Conservation (phyloP, 2,113 vertebrate species). For the Gulo gulo region DNA sequence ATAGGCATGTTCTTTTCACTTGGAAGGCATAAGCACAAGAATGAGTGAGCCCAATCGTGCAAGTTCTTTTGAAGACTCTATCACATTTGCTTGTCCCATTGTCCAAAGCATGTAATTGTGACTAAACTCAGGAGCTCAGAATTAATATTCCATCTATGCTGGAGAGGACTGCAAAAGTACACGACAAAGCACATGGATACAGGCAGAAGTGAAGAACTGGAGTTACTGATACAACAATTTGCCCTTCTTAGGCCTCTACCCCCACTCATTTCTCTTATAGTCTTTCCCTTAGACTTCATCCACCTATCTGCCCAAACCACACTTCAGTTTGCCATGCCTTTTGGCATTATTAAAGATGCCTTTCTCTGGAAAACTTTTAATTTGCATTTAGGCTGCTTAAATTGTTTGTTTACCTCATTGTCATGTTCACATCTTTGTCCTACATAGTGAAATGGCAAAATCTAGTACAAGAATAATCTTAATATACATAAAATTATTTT, state of each 20-base stretch:
- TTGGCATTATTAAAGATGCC: not conserved
- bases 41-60: not conserved
- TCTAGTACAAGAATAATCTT: not conserved
- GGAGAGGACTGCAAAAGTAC: conserved; percentile 24
- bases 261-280: not conserved
- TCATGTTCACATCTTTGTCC: not conserved
- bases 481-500: conserved; percentile 36
- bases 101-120: not conserved
- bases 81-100: not conserved
- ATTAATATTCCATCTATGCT: not conserved
- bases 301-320: not conserved
- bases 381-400: not conserved
- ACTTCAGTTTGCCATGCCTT: not conserved
- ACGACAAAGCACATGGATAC: not conserved
- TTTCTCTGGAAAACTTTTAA: not conserved
- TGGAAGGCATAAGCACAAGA: not conserved
- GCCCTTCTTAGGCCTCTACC: not conserved
- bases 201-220: not conserved
- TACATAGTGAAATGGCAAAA: conserved; percentile 24
- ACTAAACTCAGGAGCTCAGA: not conserved
- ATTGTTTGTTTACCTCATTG: conserved; percentile 12
- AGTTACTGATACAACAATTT: not conserved
- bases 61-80: not conserved
- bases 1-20: not conserved
- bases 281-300: not conserved